phyloP scores from a whole-genome alignment of 2,113 vertebrate genomes.

The Halcyon senegalensis region DNA sequence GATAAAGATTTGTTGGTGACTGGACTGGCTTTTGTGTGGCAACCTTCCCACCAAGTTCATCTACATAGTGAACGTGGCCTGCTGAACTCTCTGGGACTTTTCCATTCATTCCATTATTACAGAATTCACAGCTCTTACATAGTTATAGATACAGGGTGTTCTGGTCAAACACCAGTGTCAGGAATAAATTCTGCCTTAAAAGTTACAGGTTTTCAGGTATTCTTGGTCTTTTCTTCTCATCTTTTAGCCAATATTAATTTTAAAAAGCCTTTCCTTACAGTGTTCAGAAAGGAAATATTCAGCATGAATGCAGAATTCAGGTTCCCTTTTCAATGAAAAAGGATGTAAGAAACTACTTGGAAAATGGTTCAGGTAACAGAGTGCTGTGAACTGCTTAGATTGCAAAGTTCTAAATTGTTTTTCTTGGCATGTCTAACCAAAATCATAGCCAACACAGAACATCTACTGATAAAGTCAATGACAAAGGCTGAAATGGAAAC shows the following conservation, averaged over 20 bases:
- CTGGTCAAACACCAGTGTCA: not conserved
- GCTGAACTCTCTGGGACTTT: not conserved
- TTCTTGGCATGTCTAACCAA: conserved; percentile 2
- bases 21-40: not conserved
- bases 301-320: not conserved
- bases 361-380: not conserved
- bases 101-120: not conserved
- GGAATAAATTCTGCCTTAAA: not conserved
- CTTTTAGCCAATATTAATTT: not conserved
- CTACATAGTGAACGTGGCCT: fast-evolving
- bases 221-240: not conserved
- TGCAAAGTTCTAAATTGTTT: not conserved
- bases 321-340: not conserved
- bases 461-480: conserved; percentile 48
- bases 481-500: conserved; percentile 19
- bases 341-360: not conserved
- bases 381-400: not conserved
- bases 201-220: not conserved
- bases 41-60: not conserved
- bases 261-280: not conserved
- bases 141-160: not conserved
- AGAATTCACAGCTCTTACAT: not conserved
- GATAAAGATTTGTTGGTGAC: not conserved
- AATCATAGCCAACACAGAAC: conserved; percentile 46
- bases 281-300: not conserved